Conservation (phyloP, 1,140 invertebrate genomes). For the Eumeta japonica region DNA sequence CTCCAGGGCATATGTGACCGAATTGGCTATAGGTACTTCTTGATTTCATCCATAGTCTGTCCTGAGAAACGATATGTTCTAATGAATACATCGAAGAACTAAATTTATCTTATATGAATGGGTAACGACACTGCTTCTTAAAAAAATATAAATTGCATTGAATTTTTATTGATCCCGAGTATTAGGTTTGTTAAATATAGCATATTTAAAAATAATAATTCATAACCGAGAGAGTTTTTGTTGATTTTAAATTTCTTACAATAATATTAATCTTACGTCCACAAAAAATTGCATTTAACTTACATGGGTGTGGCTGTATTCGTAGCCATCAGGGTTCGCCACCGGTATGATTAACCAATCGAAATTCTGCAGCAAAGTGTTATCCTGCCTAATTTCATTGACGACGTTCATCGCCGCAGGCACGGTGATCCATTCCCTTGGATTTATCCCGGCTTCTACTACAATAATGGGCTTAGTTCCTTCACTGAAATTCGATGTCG, state of each 20-base stretch:
- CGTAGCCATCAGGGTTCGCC: conserved; percentile 79
- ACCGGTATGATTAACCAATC: conserved; percentile 73
- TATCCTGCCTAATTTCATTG: conserved; percentile 43
- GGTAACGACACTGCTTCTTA: no score
- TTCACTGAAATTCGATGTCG: conserved; percentile 6
- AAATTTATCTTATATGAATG: no score
- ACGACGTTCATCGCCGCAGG: conserved; percentile 57
- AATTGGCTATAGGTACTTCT: conserved; percentile 24
- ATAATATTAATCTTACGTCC: no score
- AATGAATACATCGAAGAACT: no score
- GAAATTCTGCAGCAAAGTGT: conserved; percentile 53
- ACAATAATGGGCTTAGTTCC: conserved; percentile 28
- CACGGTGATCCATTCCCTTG: conserved; percentile 63
- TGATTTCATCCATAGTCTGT: conserved; percentile 31
- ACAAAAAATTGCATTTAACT: conserved; percentile 17
- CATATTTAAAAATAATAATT: no score
- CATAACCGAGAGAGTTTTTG: no score
- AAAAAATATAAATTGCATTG: no score
- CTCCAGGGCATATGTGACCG: conserved; percentile 34
- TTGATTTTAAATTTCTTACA: no score
- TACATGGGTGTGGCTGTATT: conserved; percentile 65
- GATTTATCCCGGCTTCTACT: conserved; percentile 59
- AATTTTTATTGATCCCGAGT: no score
- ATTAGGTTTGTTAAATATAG: no score
- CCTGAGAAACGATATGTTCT: no score